Evolutionary conservation across 2,113 vertebrate genomes (phyloP).

Genomic region (Cavia aperea): DNA sequence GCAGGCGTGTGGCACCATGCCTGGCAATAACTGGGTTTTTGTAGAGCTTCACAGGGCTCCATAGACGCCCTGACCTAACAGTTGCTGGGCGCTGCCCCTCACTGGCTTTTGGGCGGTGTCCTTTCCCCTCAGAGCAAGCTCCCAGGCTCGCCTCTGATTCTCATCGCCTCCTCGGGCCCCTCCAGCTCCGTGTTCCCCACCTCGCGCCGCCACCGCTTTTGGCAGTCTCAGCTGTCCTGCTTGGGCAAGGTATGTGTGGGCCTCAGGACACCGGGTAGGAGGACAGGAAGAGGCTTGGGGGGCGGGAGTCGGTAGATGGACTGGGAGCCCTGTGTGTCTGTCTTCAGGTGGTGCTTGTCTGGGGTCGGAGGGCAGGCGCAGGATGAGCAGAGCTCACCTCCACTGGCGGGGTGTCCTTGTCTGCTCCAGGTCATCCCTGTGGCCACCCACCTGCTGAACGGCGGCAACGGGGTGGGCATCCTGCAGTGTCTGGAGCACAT

Average conservation of each 20-base stretch:
- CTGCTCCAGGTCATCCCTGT: constrained; percentile 89
- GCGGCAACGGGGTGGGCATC: constrained; percentile 85
- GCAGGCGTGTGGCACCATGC: background rate
- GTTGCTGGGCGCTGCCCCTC: background rate
- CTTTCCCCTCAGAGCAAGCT: constrained; percentile 85
- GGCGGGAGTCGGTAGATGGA: background rate
- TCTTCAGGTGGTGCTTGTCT: background rate
- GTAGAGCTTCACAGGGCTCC: background rate
- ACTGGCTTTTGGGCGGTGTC: background rate
- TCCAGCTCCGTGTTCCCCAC: constrained; percentile 86
- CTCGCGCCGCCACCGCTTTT: constrained; percentile 93
- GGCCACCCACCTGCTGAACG: constrained; percentile 85
- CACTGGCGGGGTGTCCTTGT: background rate
- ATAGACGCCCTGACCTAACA: background rate
- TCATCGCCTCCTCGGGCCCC: constrained; percentile 91
- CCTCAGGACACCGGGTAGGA: background rate
- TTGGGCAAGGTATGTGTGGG: constrained; percentile 87
- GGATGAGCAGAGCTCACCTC: background rate
- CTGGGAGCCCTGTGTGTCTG: background rate
- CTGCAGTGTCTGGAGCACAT: constrained; percentile 96
- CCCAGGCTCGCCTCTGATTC: constrained; percentile 93
- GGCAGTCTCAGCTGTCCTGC: constrained; percentile 97
- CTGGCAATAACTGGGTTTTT: background rate
- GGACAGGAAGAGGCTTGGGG: background rate
- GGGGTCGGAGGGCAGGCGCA: background rate